Percentiles rank a stretch among this genome's conserved stretches.
These are phyloP conservation scores for Aphelenchoides besseyi DNA, from an alignment of 1,140 invertebrate genomes.

Conservation along the genomic window DNA sequence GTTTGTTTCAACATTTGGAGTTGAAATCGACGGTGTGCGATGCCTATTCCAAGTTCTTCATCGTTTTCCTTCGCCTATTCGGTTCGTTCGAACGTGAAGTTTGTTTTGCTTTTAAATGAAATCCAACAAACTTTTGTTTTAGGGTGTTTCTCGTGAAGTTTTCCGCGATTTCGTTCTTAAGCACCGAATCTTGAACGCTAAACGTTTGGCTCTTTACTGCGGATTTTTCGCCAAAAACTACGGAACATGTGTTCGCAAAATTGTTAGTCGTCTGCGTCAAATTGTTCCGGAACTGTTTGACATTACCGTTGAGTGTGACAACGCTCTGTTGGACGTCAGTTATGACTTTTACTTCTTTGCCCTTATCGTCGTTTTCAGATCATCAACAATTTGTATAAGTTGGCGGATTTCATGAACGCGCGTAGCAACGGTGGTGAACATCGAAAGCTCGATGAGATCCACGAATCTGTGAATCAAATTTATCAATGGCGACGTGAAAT, in stretches of 20 bases:
- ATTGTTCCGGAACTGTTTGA: slow-evolving; percentile 3
- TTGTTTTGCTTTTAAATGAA: slow-evolving; percentile 8
- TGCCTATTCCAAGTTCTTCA: not conserved
- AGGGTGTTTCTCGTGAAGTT: slow-evolving; percentile 11
- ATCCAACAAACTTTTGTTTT: not conserved
- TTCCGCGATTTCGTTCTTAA: not conserved
- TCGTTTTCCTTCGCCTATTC: not conserved
- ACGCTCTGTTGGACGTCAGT: not conserved
- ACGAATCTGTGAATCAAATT: not conserved
- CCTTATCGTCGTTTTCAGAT: not conserved
- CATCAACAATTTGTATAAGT: not conserved
- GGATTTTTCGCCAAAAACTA: slow-evolving; percentile 9
- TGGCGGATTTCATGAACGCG: not conserved
- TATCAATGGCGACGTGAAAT: not conserved
- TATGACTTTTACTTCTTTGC: not conserved
- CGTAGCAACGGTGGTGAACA: not conserved
- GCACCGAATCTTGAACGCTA: not conserved
- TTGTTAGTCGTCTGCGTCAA: slow-evolving; percentile 1
- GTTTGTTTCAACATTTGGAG: not conserved
- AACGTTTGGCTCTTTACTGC: not conserved
- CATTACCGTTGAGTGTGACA: not conserved
- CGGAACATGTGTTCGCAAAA: not conserved
- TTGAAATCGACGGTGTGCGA: not conserved
- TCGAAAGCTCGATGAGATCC: not conserved
- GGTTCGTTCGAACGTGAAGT: slow-evolving; percentile 11